Evolutionary conservation across 2,113 vertebrate species (phyloP), one percentile per base, ranked within the genome.

Genomic region (Ophthalmolycus amberensis): DNA sequence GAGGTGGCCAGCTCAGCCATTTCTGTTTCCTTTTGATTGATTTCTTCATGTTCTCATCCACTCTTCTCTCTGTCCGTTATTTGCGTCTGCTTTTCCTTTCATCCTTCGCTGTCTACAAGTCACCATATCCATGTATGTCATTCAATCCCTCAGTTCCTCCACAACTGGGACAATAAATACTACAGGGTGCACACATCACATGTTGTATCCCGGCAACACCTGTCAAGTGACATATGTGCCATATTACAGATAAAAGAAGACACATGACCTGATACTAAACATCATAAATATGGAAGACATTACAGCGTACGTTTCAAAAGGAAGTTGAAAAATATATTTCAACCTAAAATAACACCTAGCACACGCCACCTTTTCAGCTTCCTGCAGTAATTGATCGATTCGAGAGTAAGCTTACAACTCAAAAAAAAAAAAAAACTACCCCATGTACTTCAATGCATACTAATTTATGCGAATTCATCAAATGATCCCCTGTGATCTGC

Each of bases 211-310:
- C 44, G 54, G 60, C n/a, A 68, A 37, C 75, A 81, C 62, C 25
- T 77, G 77, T 71, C 48, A 83, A 46, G 74, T 52, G 44, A 77
- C 79, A 85, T 63, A 58, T 90, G 86, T 66, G 82, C 25, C 34
- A 2, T 25, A 77, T 89, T 71, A 66, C n/a, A 60, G 60, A 14
- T 32, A 16, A 76, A 82, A 70, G 37, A 40, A 65, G 37, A n/a
- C 54, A n/a, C 42, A 44, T 27, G 50, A 40, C 18, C n/a, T 60
- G 40, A 70, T 64, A 18, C 64, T 34, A 16, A 22, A 80, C 20
- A 32, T 40, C n/a, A 60, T 22, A 40, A 11, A 59, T 18, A 62
- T 25, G 46, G 22, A 4, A 77, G 52, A 48, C n/a, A 34, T 34
- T 1, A 16, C n/a, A 44, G 37, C 3, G 38, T 2, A 29, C 4